Evolutionary conservation across 64 coral and sea anemone genomes (phyloP).

Genomic region (Catalaphyllia jardinei): DNA sequence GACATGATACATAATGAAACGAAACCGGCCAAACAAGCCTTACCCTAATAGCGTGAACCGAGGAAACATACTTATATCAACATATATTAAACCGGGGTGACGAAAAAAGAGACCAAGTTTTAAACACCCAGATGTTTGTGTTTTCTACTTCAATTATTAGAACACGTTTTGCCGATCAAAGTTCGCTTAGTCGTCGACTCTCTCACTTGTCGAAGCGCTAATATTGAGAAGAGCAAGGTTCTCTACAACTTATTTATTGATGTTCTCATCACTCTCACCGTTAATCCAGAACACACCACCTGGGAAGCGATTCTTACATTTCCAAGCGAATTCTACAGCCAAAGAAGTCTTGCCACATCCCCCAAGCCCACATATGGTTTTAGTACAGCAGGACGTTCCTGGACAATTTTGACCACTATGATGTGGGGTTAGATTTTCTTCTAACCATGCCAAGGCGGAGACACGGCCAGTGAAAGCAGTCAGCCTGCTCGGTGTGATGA

Average conservation of each 20-base stretch:
- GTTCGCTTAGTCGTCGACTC: neutral
- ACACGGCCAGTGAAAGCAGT: neutral
- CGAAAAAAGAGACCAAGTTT: no score
- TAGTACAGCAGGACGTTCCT: neutral
- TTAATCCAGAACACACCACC: conserved; percentile 41
- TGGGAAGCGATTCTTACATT: neutral
- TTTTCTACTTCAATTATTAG: no score
- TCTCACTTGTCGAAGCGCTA: neutral
- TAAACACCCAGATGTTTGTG: no score
- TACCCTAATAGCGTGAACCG: no score
- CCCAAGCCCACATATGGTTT: neutral
- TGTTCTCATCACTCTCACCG: conserved; percentile 21
- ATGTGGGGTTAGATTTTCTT: neutral
- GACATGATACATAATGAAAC: no score
- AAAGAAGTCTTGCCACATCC: conserved; percentile 19
- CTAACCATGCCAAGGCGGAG: neutral
- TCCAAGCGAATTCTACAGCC: conserved; percentile 21
- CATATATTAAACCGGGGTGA: no score
- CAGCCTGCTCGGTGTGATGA: neutral
- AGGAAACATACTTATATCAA: no score
- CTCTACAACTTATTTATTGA: neutral
- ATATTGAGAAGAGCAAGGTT: conserved; percentile 1
- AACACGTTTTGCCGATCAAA: no score
- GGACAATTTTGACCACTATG: neutral
- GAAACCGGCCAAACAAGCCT: no score